Conservation (phyloP, 35 echinoderm and acorn worm species). For the Anneissia japonica region DNA sequence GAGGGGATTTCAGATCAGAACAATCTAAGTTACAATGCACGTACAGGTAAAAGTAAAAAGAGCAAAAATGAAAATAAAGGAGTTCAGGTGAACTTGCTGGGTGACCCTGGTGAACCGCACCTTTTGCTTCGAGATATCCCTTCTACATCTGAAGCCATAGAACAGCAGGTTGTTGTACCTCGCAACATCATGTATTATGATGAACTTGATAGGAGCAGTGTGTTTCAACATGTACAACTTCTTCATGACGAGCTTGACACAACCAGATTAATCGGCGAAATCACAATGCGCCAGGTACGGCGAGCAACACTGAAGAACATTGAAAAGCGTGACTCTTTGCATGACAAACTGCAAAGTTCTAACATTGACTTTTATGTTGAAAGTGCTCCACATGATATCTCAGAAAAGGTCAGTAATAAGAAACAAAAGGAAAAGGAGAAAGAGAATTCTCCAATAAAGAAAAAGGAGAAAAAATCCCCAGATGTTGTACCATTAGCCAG, state of each 20-base stretch:
- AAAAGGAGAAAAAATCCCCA: background rate
- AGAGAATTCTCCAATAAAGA: background rate
- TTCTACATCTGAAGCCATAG: conserved; percentile 65
- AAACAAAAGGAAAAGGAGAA: background rate
- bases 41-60: background rate
- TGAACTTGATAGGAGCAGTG: conserved; percentile 71
- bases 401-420: background rate
- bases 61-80: background rate
- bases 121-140: conserved; percentile 12
- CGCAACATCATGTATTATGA: conserved; percentile 68
- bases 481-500: background rate
- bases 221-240: conserved; percentile 39
- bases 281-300: conserved; percentile 72
- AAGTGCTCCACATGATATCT: background rate
- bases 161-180: conserved; percentile 68
- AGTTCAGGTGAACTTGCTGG: background rate
- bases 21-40: too few relatives aligned
- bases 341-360: conserved; percentile 39
- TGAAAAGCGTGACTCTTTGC: conserved; percentile 70
- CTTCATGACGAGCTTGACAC: conserved; percentile 47
- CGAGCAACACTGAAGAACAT: conserved; percentile 8
- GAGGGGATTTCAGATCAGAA: background rate
- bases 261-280: conserved; percentile 82
- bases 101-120: background rate
- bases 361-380: background rate